Evolutionary conservation across 2,113 vertebrate genomes (phyloP), one percentile per base, ranked within the genome.

Genomic region (Clarias magur): DNA sequence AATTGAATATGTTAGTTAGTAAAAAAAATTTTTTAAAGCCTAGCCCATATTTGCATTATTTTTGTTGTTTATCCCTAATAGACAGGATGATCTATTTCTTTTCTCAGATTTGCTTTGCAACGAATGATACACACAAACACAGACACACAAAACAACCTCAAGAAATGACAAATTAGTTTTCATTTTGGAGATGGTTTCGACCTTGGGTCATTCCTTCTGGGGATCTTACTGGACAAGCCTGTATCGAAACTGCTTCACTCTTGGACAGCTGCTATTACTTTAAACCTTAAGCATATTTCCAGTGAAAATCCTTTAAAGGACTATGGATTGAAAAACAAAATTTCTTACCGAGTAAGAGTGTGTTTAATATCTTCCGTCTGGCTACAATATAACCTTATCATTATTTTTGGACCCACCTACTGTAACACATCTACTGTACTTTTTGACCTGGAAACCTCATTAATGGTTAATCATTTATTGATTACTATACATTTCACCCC

Each of bases 261-360:
- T 60, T 23, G 9, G 56, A 73, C 86, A 87, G 86, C 79, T 82
- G 86, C 80, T 87, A 30, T 87, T 80, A 54, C n/a, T 80, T 73
- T 87, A 73, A 82, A 75, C 79, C 68, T 53, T 60, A 62, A 82
- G 75, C 68, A 82, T 70, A 73, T 86, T 86, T 82, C 60, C 75
- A 76, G 19, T 8, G 42, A 67, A 85, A 76, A 63, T 53, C 30
- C n/a, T 67, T 59, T 9, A 63, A 60, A 56, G 53, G 27, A 25
- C 65, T n/a, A n/a, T 86, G 76, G 62, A 34, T 34, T 34, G 30
- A n/a, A n/a, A n/a, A n/a, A n/a, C n/a, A n/a, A n/a, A n/a, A n/a
- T n/a, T n/a, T n/a, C n/a, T n/a, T n/a, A n/a, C n/a, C 25, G 65
- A 56, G 3, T 67, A 68, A 86, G 54, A 27, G 62, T 54, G 54